Evolutionary conservation across 2,113 vertebrate species (phyloP).

Genomic region (Ciconia maguari): DNA sequence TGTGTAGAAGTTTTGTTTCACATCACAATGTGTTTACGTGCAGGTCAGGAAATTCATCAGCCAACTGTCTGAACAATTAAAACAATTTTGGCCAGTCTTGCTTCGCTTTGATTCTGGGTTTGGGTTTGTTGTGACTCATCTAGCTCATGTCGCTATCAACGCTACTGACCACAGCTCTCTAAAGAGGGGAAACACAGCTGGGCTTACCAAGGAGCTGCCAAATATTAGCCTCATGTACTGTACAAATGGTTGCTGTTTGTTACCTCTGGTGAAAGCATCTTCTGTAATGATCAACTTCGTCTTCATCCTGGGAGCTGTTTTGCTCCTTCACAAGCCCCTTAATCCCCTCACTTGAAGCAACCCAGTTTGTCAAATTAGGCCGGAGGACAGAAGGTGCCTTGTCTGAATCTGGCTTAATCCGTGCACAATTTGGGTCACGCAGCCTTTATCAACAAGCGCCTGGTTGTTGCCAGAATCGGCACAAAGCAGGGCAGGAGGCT

Average conservation of each 20-base stretch:
- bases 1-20: conserved; percentile 34
- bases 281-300: background rate
- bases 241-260: background rate
- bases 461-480: background rate
- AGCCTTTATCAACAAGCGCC: background rate
- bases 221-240: background rate
- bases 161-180: background rate
- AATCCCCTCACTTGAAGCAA: background rate
- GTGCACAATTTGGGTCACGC: background rate
- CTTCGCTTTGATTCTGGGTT: background rate
- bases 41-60: conserved; percentile 56
- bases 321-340: background rate
- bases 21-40: conserved; percentile 40
- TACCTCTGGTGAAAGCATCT: background rate
- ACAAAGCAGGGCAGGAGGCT: background rate
- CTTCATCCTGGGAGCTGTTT: background rate
- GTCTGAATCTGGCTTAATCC: background rate
- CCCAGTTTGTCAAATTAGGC: background rate
- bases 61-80: conserved; percentile 28
- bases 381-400: conserved; percentile 3
- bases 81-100: background rate
- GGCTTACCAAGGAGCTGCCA: background rate
- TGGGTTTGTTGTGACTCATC: background rate
- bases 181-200: background rate
- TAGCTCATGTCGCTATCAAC: background rate